phyloP scores from a whole-genome alignment of 2,113 vertebrate genomes.

The Bettongia penicillata region DNA sequence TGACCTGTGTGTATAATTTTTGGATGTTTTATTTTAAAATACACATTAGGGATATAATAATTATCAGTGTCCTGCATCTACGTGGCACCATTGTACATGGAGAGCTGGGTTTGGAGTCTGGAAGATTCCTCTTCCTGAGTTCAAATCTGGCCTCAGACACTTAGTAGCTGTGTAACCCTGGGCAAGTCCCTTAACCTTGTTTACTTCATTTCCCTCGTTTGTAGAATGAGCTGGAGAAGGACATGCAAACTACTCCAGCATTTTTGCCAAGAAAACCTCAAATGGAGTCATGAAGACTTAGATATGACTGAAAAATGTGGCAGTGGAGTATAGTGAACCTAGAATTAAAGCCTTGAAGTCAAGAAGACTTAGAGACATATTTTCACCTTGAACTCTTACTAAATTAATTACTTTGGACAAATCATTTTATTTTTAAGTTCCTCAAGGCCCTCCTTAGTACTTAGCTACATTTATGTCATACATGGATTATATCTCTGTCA shows the following conservation, averaged over 20 bases:
- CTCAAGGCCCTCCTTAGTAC: not conserved
- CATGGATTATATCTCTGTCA: not conserved
- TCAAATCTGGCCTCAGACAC: not conserved
- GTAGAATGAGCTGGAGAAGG: not conserved
- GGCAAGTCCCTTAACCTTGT: not conserved
- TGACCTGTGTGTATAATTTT: not conserved
- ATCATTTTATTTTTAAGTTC: not conserved
- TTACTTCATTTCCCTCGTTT: not conserved
- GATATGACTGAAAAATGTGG: not conserved
- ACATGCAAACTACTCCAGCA: not conserved
- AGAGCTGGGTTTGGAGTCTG: not conserved
- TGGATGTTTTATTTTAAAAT: not conserved
- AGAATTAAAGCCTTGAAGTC: not conserved
- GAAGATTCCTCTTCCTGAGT: not conserved
- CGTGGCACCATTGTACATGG: not conserved
- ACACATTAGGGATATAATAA: not conserved
- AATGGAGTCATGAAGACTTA: not conserved
- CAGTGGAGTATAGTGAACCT: not conserved
- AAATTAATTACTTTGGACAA: not conserved
- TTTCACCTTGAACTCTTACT: not conserved
- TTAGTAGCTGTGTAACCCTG: not conserved
- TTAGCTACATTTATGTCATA: not conserved
- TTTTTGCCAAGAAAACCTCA: not conserved
- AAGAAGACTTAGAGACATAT: not conserved
- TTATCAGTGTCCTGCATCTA: not conserved